phyloP scores from a whole-genome alignment of 2,113 vertebrate species.

The Channa argus region DNA sequence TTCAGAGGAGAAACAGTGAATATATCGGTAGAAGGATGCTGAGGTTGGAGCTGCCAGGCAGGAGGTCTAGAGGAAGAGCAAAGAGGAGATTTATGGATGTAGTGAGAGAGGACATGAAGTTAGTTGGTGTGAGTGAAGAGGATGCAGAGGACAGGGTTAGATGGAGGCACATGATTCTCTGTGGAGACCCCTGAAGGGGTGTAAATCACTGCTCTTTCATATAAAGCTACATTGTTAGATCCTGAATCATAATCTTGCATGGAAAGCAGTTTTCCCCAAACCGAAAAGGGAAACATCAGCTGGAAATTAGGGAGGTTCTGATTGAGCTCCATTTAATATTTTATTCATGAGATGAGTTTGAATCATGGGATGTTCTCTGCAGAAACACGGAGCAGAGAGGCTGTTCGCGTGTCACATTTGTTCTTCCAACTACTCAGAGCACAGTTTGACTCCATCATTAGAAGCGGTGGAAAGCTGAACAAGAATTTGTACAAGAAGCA shows the following conservation, averaged over 20 bases:
- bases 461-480: no score
- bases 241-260: slow-evolving; percentile 45
- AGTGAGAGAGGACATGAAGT: no score
- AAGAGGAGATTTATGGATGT: no score
- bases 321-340: slow-evolving; percentile 56
- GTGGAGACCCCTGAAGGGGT: background rate
- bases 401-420: background rate
- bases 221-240: background rate
- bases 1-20: no score
- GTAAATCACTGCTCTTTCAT: slow-evolving; percentile 10
- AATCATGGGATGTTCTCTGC: slow-evolving; percentile 22
- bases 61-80: no score
- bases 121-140: no score
- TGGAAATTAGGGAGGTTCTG: slow-evolving; percentile 52
- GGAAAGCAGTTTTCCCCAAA: slow-evolving; percentile 34
- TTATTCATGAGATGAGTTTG: slow-evolving; percentile 53
- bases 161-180: no score
- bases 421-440: background rate
- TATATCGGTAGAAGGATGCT: no score
- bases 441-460: background rate
- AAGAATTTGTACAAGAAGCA: no score
- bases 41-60: no score
- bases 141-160: no score
- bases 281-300: slow-evolving; percentile 63
- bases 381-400: background rate